A percentile compares a stretch with the other conserved stretches of the same genome.
phyloP scores from a whole-genome alignment of 2,113 vertebrate species.

The Desmodus rotundus region DNA sequence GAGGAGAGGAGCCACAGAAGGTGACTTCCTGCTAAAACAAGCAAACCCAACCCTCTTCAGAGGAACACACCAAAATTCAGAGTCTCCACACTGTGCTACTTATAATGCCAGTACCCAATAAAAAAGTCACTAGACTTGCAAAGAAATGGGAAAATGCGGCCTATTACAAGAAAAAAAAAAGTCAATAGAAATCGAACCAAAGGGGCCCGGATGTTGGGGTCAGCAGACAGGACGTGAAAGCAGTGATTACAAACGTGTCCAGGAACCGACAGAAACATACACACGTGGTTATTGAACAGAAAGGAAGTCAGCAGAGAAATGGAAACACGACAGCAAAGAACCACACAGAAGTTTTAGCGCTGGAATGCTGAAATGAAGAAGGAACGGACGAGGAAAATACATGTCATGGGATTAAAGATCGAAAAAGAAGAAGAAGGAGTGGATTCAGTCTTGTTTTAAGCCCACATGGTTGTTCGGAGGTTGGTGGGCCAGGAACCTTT shows the following conservation, averaged over 20 bases:
- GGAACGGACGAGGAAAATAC: no score
- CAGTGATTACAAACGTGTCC: no score
- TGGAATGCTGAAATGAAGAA: not conserved
- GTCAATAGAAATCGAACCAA: not conserved
- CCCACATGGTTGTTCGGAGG: not conserved
- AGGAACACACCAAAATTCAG: not conserved
- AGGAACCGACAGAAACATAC: not conserved
- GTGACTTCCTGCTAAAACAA: not conserved
- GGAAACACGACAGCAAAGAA: not conserved
- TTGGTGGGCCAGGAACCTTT: not conserved
- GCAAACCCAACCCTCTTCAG: not conserved
- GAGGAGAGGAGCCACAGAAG: not conserved
- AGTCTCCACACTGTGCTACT: not conserved
- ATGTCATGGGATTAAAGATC: no score
- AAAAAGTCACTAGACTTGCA: not conserved
- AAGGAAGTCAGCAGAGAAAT: not conserved
- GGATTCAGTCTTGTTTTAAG: not conserved
- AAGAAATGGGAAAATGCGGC: not conserved
- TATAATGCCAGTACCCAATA: not conserved
- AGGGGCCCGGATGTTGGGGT: not conserved
- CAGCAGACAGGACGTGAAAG: not conserved
- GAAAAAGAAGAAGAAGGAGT: not conserved
- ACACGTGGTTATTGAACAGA: not conserved
- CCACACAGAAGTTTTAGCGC: not conserved
- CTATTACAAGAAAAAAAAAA: not conserved